Conservation (phyloP, 2,888 invertebrate species). For the Athripsodes cinereus region DNA sequence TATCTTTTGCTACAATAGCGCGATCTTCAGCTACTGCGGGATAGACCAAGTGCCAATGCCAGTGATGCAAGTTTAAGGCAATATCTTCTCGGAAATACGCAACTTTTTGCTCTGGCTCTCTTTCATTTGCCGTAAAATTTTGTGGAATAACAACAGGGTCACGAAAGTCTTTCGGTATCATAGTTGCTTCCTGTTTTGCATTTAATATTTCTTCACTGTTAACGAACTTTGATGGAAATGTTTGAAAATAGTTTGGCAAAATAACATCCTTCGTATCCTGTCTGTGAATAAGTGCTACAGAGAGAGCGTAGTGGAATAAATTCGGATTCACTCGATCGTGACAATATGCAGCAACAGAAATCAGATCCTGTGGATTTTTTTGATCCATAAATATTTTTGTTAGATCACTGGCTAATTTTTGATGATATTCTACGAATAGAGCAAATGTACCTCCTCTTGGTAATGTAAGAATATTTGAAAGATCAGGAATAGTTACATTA, state of each 20-base stretch:
- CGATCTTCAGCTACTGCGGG: conserved; percentile 29
- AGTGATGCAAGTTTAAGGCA: conserved; percentile 48
- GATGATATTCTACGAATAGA: conserved; percentile 65
- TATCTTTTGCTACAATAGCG: conserved; percentile 32
- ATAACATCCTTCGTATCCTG: conserved; percentile 44
- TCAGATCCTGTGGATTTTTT: conserved; percentile 46
- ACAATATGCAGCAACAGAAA: conserved; percentile 49
- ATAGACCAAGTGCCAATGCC: conserved; percentile 51
- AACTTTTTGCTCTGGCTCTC: conserved; percentile 34
- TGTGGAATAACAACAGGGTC: conserved; percentile 32
- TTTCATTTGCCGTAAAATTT: conserved; percentile 34
- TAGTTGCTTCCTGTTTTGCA: conserved; percentile 39
- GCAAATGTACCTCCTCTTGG: conserved; percentile 62
- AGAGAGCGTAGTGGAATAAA: conserved; percentile 55
- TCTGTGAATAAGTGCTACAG: conserved; percentile 54
- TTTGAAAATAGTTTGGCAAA: conserved; percentile 47
- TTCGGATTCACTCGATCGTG: conserved; percentile 55
- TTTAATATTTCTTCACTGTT: conserved; percentile 40
- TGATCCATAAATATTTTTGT: conserved; percentile 63
- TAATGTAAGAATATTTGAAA: conserved; percentile 51
- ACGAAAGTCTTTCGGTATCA: conserved; percentile 30
- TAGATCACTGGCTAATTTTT: conserved; percentile 62
- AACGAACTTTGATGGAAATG: conserved; percentile 49
- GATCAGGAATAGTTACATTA: conserved; percentile 49
- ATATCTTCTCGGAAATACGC: conserved; percentile 49